Base-by-base conservation (phyloP, 2,797 vertebrate species). In the Botia kubotai region DNA sequence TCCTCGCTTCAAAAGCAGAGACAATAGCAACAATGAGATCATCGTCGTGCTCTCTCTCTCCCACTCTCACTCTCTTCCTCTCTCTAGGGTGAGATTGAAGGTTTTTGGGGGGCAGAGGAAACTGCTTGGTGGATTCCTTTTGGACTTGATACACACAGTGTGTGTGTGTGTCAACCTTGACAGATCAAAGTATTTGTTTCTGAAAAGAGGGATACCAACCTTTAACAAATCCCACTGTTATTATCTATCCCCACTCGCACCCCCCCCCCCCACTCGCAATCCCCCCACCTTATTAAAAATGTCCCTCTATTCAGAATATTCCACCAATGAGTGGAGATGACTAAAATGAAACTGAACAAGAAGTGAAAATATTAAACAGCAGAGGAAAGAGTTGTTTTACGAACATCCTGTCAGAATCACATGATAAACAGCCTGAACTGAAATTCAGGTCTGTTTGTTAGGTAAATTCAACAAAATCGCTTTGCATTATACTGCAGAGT, bases 11-110 rank as follows among this genome's bases (percentile, higher is more conserved):
- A 74, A 66, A 86, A 72, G 72, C 89, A 88, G 90, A 92, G 91
- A 93, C 92, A 93, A 93, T 92, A 92, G 90, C 88, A 89, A 93
- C 92, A 94, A 93, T 92, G 90, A 92, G 82, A 86, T 89, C 89
- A 92, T 92, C 92, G 91, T 93, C 88, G 90, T 89, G 87, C 89
- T 79, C 23, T 66, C 83, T 77, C 80, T 48, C 43, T 81, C 0
- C 23, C 23, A 26, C 23, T 62, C 79, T 69, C 63, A 19, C 57
- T 63, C 71, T 74, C 50, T 17, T 33, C n/a, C 53, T 70, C 53
- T 67, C 52, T 70, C 88, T 85, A 87, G 87, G 85, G 46, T 46
- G 33, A 79, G 58, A 39, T 36, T 79, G 68, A 72, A 79, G 77
- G 68, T 85, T 72, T 78, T 74, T 55, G 58, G 48, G 75, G 33